Percentiles rank a stretch among this genome's conserved stretches.
These are phyloP conservation scores for Trinorchestia longiramus DNA, from an alignment of 1,140 invertebrate species.

Conservation along the genomic window DNA sequence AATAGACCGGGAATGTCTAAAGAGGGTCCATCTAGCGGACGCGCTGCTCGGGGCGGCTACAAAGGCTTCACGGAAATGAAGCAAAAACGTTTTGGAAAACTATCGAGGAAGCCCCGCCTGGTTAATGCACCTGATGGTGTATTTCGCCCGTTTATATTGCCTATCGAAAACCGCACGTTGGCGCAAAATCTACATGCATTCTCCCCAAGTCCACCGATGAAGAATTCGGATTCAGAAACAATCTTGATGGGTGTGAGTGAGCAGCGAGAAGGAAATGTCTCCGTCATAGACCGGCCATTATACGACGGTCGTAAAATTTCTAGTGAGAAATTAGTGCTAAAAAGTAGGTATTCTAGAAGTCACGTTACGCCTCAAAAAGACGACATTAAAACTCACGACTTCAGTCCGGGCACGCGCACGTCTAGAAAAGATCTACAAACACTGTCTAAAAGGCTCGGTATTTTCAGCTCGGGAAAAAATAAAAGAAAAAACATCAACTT, in stretches of 20 bases:
- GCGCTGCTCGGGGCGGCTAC: not conserved
- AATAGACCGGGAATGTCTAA: not conserved
- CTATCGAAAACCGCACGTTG: not conserved
- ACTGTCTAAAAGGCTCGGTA: not conserved
- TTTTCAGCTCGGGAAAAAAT: not conserved
- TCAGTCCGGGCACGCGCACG: not conserved
- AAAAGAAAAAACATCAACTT: not conserved
- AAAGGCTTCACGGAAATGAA: not conserved
- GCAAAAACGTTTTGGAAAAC: not conserved
- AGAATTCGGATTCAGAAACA: not conserved
- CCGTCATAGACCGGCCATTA: not conserved
- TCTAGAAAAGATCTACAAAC: not conserved
- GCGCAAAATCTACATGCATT: not conserved
- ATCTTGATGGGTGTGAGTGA: not conserved
- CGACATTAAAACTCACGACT: not conserved
- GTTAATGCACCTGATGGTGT: not conserved
- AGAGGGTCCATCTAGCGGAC: not conserved
- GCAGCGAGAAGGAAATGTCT: not conserved
- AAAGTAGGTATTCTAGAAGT: not conserved
- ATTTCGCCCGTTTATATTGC: not conserved
- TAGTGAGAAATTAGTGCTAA: not conserved
- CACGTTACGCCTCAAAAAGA: not conserved
- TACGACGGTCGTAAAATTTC: not conserved
- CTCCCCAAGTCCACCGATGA: not conserved
- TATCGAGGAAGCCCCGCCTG: not conserved